Base-by-base conservation (phyloP, 2,888 invertebrate genomes). In the Xylocampa areola region DNA sequence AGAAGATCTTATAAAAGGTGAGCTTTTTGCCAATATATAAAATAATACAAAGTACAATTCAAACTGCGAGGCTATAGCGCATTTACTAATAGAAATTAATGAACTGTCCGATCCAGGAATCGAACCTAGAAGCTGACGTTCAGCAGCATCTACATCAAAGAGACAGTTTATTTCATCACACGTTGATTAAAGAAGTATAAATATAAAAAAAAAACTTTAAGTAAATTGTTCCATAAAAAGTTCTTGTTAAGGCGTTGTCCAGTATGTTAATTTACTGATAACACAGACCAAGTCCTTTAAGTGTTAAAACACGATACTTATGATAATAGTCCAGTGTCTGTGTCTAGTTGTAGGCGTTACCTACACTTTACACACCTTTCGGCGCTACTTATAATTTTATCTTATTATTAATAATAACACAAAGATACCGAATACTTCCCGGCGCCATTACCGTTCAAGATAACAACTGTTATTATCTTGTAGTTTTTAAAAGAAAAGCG, bases 361-460 rank as follows among this genome's bases (percentile, higher is more conserved):
- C 49, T 35, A 43, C 30, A 23, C 11, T 33, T 17, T 63, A 51
- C 51, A 72, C 73, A 72, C 50, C 73, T 61, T 62, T 62, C 44
- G 45, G 41, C 25, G 23, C 32, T 43, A 44, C 32, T 41, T 44
- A 65, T 60, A 68, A 36, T 58, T 68, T 63, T 52, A 68, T 74
- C 50, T 73, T 66, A 63, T 70, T 43, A 63, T 43, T 43, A 55
- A 25, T 60, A 17, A 47, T 43, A 51, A 55, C 50, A 54, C 25
- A 58, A n/a, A 45, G 52, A 74, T 70, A 74, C 45, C 33, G 48
- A 36, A 50, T 45, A 47, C 50, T 62, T 32, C 48, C 13, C 51
- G 60, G 66, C 71, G 65, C 66, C 71, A 70, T 68, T 65, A 51
- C 11, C 13, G 25, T 29, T 41, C 8, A 0, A 60, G 63, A 74